Base-by-base conservation (phyloP, 2,797 vertebrate species). In the Crenuchus spilurus region DNA sequence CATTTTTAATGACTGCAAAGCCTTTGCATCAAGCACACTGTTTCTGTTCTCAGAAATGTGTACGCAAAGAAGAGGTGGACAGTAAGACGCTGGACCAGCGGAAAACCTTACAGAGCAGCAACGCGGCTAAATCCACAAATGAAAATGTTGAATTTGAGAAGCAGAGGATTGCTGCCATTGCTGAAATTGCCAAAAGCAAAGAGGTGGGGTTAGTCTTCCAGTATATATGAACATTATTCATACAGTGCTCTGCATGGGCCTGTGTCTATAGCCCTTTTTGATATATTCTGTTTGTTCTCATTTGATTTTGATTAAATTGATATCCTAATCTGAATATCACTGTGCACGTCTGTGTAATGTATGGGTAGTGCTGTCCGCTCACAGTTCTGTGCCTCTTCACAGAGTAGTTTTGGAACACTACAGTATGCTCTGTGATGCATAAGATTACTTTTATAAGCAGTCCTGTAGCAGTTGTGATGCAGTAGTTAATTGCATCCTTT, bases 101-200 rank as follows among this genome's bases (percentile, higher is more conserved):
- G 84, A 99, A 99, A 87, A 98, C 95, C 7, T 89, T 99, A 46
- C 95, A 96, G 81, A 89, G 93, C 86, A 91, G 92, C 18, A 91
- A 67, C 62, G 83, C 87, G 10, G 85, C 80, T 58, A 98, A 95
- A 84, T 72, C 91, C 61, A 9, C 90, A 1, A 95, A 91, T 0
- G 97, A 98, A 84, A 96, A 98, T 28, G 95, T 97, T 73, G 97
- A 99, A 86, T 99, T 99, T 91, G 96, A 98, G 85, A 99, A 98
- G 86, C 98, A 99, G 83, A 93, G 98, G 78, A 96, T 91, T 8
- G 97, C 97, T 72, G 96, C 96, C 48, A 99, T 99, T 37, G 97
- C 98, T 20, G 97, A 99, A 90, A 94, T 99, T 60, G 93, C 97
- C 70, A 99, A 97, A 87, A 96, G 92, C 88, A 99, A 99, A 90